Percentiles rank a stretch among this genome's conserved stretches.
These are phyloP conservation scores for Macheiramphus alcinus DNA, from an alignment of 2,113 vertebrate species.

Conservation along the genomic window DNA sequence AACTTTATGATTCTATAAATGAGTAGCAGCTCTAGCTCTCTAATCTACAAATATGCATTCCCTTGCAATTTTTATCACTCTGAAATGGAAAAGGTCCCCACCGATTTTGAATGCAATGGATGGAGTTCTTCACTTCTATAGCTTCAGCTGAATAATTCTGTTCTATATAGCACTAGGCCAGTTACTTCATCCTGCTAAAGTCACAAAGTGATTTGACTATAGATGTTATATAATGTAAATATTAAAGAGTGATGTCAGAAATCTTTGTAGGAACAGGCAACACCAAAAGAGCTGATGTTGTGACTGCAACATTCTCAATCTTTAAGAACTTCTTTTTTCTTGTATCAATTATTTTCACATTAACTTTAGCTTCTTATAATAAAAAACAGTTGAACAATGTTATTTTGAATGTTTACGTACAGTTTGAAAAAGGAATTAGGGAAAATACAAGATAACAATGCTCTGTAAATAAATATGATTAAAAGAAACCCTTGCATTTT, in stretches of 20 bases:
- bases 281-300: slow-evolving; percentile 1
- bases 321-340: not conserved
- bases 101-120: not conserved
- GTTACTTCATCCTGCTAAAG: not conserved
- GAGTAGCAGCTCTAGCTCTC: not conserved
- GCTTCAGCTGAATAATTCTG: not conserved
- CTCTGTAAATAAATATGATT: not conserved
- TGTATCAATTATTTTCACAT: not conserved
- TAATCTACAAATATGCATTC: not conserved
- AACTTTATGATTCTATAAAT: not conserved
- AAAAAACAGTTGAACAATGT: not conserved
- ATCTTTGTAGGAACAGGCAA: slow-evolving; percentile 29
- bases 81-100: not conserved
- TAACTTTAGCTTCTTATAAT: not conserved
- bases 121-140: not conserved
- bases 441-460: not conserved
- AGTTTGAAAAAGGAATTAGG: not conserved
- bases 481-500: not conserved
- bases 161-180: not conserved
- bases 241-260: slow-evolving; percentile 21
- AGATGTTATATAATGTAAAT: not conserved
- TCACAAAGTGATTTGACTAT: not conserved
- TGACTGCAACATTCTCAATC: not conserved
- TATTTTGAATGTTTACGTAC: not conserved
- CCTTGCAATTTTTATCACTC: not conserved